Conservation (phyloP, 2,888 invertebrate species). For the Drosophila dives region DNA sequence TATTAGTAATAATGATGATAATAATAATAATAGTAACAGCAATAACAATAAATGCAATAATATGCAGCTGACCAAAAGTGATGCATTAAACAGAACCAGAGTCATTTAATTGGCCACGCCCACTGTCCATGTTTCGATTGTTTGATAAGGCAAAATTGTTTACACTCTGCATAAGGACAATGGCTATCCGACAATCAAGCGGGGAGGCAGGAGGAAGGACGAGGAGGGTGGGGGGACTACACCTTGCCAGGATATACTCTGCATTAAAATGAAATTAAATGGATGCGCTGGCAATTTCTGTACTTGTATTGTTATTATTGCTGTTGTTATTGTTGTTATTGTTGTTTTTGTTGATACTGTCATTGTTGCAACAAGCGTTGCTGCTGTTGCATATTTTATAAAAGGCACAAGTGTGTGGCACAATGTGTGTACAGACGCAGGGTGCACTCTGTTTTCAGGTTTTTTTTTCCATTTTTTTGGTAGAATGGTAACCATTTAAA, state of each 20-base stretch:
- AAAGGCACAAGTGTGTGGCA: conserved; percentile 21
- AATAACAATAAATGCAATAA: conserved; percentile 51
- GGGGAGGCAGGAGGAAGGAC: background rate
- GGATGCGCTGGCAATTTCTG: conserved; percentile 60
- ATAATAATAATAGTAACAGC: conserved; percentile 19
- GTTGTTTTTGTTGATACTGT: conserved; percentile 46
- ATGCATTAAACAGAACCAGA: conserved; percentile 59
- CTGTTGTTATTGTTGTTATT: conserved; percentile 31
- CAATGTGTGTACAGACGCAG: conserved; percentile 20
- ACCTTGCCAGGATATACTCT: conserved; percentile 61
- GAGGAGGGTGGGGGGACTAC: conserved; percentile 4
- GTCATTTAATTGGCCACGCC: conserved; percentile 66
- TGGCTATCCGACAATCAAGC: conserved; percentile 19
- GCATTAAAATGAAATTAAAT: conserved; percentile 79
- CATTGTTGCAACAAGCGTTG: conserved; percentile 42
- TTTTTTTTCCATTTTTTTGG: background rate
- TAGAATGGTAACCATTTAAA: conserved; percentile 47
- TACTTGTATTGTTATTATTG: conserved; percentile 37
- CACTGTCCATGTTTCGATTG: conserved; percentile 46
- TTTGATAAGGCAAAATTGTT: conserved; percentile 67
- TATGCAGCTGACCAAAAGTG: conserved; percentile 57
- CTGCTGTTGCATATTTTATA: conserved; percentile 72
- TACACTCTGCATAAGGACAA: conserved; percentile 55
- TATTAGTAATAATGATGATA: conserved; percentile 40
- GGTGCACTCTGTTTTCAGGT: conserved; percentile 32